Conservation (phyloP, 2,797 vertebrate genomes). For the Perodicticus potto region DNA sequence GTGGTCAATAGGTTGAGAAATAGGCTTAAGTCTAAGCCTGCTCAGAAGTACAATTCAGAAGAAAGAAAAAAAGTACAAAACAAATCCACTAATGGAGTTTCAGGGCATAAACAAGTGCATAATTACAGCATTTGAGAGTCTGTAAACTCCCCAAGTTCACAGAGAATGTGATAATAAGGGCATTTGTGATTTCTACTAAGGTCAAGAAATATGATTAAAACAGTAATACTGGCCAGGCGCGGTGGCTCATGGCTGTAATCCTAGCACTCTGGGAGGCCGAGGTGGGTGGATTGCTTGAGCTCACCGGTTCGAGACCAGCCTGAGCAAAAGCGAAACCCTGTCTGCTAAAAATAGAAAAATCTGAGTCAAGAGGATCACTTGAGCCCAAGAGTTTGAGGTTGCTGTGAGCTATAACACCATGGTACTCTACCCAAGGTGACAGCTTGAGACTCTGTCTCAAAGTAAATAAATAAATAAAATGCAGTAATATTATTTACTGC, state of each 20-base stretch:
- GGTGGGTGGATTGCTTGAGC: no score
- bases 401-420: no score
- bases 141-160: not conserved
- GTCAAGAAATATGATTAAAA: constrained; percentile 50
- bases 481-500: not conserved
- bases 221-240: not conserved
- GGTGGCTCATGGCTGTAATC: no score
- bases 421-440: no score
- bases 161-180: constrained; percentile 41
- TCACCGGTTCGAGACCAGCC: no score
- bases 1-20: constrained; percentile 6
- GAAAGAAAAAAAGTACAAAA: constrained; percentile 22
- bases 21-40: constrained; percentile 6
- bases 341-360: no score
- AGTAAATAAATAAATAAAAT: no score
- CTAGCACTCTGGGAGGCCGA: no score
- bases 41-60: constrained; percentile 44
- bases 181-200: constrained; percentile 35
- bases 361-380: no score
- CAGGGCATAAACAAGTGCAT: constrained; percentile 21
- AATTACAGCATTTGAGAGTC: constrained; percentile 28
- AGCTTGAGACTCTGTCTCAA: no score
- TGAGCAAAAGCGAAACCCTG: no score
- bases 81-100: constrained; percentile 35
- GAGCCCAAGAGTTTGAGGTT: no score